Base-by-base conservation (phyloP, 2,888 invertebrate genomes). In the Drymonia ruficornis region DNA sequence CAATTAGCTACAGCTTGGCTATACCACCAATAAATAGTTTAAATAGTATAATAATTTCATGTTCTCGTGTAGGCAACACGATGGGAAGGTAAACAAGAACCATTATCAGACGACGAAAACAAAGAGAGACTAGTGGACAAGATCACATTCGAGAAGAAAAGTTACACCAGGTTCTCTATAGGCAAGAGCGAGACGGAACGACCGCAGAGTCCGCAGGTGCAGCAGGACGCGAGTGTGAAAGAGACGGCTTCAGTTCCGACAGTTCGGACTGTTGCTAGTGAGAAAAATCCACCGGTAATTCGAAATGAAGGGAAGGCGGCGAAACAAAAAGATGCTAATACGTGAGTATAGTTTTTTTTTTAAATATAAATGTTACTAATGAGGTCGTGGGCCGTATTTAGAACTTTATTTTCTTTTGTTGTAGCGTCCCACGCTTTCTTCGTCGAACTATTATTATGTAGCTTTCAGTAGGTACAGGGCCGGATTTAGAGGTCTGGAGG, bases 71-170 rank as follows among this genome's bases (percentile, higher is more conserved):
- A 59, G 56, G 38, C 56, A 49, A 70, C 61, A 2, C 69, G 54
- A 1, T 87, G 84, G 86, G 85, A 87, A 59, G 86, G 85, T 0
- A 89, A 89, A 64, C 79, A 81, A 49, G 89, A 87, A 46, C 78
- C 81, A 0, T 0, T 70, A 4, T 87, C 89, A 0, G 90, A 89
- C 5, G 86, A 89, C 0, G 87, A 88, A 53, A 55, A 34, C 0
- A 36, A 53, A 9, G 52, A 53, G 0, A 59, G 57, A 0, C 54
- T 74, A 0, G 71, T 79, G 6, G 66, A 74, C 36, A 66, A 61
- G 51, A 63, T 74, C 15, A 61, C 46, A 5, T 70, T 76, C 42
- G 78, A 79, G 34, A 73, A 71, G 15, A 68, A 66, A 15, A 70
- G 69, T 23, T 58, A 63, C 16, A 57, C 63, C 0, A 67, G 65